Percentiles rank a stretch among this genome's conserved stretches.
Evolutionary conservation across 1,140 invertebrate species (phyloP).

Genomic region (Popillia japonica): DNA sequence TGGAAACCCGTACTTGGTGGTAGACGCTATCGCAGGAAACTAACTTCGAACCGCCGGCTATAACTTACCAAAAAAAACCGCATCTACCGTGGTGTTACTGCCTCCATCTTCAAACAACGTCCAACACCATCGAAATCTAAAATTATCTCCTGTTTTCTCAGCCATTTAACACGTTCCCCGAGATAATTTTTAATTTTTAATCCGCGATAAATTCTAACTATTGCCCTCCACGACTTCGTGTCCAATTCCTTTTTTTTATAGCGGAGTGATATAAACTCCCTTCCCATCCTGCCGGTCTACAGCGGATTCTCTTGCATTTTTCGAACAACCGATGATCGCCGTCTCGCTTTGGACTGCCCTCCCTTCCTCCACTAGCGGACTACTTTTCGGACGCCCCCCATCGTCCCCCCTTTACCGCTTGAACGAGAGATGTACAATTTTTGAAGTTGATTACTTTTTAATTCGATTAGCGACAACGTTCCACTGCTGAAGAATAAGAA

Average conservation of each 20-base stretch:
- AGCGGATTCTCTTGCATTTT: not conserved
- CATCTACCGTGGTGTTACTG: not conserved
- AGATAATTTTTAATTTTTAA: slow-evolving; percentile 34
- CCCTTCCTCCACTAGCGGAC: not conserved
- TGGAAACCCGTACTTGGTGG: not conserved
- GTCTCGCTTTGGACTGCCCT: not conserved
- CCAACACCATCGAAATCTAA: slow-evolving; percentile 13
- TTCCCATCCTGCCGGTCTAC: not conserved
- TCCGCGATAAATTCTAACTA: slow-evolving; percentile 21
- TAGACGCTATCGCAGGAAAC: not conserved
- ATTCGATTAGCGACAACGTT: slow-evolving; percentile 30
- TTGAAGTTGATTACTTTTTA: slow-evolving; percentile 33
- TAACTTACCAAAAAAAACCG: not conserved
- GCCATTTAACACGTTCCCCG: slow-evolving; percentile 21
- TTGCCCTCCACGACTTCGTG: not conserved
- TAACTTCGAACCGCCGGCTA: slow-evolving; percentile 4
- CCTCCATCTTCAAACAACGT: not conserved
- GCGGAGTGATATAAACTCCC: no score
- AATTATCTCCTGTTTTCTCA: slow-evolving; percentile 33
- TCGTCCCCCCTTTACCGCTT: no score
- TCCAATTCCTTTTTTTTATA: not conserved
- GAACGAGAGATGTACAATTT: slow-evolving; percentile 32
- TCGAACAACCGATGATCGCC: not conserved
- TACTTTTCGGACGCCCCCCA: not conserved
- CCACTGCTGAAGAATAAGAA: slow-evolving; percentile 23